Conservation (phyloP, 2,888 invertebrate genomes). For the Boloria selene region DNA sequence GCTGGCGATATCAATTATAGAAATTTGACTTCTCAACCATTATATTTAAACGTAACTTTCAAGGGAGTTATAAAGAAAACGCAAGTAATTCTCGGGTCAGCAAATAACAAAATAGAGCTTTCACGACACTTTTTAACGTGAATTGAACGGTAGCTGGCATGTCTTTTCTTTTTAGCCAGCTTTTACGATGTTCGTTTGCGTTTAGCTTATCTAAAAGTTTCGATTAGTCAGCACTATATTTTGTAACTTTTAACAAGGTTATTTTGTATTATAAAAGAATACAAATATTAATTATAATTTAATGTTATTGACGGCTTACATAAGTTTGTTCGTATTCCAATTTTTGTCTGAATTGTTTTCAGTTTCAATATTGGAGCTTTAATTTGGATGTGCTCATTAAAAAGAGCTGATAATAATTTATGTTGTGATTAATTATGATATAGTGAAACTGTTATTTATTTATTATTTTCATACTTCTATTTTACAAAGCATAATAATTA, state of each 20-base stretch:
- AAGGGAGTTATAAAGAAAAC: slow-evolving; percentile 12
- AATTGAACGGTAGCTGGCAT: slow-evolving; percentile 38
- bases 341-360: too few relatives aligned
- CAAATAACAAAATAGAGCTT: slow-evolving; percentile 33
- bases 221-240: slow-evolving; percentile 26
- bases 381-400: too few relatives aligned
- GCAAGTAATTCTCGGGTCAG: slow-evolving; percentile 31
- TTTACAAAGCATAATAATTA: too few relatives aligned
- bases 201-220: slow-evolving; percentile 24
- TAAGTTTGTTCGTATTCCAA: too few relatives aligned
- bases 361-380: too few relatives aligned
- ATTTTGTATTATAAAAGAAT: not conserved
- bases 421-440: too few relatives aligned
- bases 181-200: slow-evolving; percentile 32
- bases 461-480: too few relatives aligned
- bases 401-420: too few relatives aligned
- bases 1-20: too few relatives aligned
- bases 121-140: slow-evolving; percentile 33
- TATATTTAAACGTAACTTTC: slow-evolving; percentile 4
- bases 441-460: too few relatives aligned
- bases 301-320: too few relatives aligned
- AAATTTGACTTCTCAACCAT: not conserved
- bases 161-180: slow-evolving; percentile 27
- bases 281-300: not conserved
- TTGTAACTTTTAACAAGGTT: not conserved